Evolutionary conservation across 2,888 invertebrate genomes (phyloP), one percentile per base, ranked within the genome.

Genomic region (Kryphioiulus occultus): DNA sequence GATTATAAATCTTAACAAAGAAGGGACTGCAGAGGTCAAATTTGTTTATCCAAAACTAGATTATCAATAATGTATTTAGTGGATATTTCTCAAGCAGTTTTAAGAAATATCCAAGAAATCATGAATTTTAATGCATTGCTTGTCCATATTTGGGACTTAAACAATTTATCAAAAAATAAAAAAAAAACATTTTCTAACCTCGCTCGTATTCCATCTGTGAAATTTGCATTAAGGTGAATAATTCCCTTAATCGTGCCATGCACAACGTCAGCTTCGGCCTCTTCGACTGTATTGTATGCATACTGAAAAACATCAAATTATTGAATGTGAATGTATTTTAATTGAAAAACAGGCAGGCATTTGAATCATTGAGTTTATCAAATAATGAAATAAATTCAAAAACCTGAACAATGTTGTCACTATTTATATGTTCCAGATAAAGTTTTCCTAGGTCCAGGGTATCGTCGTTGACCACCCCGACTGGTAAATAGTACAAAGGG

Each of bases 161-260:
- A 44, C 1, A 44, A 44, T 44, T 44, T 44, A 44, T 10, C 44
- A 15, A 44, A 15, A 1, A 44, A 44, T 15, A 12, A 39, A 39
- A 39, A 5, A 39, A 39, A 39, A 5, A 39, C 3, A 3, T 47
- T 83, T 83, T 39, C 84, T n/a, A 35, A 84, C 84, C 84, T 84
- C 22, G 35, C 7, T 84, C 35, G 22, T 17, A 84, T 35, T 10
- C n/a, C 35, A 17, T 35, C 35, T 0, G 84, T 39, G 22, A 84
- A 84, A 84, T 84, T 84, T 39, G 84, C 0, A 84, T 84, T 84
- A 1, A 84, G n/a, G 22, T 84, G 22, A 84, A 84, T 35, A 22
- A 84, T 42, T 84, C 84, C 84, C 42, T 35, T 39, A 22, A 84
- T 35, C 17, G 19, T 39, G 2, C 84, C 84, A 35, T 10, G 0